Conservation (phyloP, 2,888 invertebrate species). For the Tiphia femorata region DNA sequence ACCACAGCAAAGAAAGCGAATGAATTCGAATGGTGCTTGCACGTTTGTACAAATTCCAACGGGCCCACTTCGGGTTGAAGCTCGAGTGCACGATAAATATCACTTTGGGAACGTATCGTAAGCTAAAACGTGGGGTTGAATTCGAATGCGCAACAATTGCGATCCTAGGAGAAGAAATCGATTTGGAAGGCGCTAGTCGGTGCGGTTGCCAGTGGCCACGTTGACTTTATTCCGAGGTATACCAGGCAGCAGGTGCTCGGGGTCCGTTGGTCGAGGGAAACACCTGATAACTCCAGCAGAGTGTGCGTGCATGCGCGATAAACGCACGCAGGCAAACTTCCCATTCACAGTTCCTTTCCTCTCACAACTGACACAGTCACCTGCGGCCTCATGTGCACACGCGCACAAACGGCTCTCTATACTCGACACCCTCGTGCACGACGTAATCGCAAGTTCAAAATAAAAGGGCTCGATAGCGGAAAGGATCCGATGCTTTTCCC, state of each 20-base stretch:
- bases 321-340: conserved; percentile 17
- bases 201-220: conserved; percentile 23
- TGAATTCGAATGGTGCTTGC: too few relatives aligned
- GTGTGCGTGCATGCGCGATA: conserved; percentile 3
- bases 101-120: too few relatives aligned
- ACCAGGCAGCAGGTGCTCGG: conserved; percentile 51
- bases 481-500: too few relatives aligned
- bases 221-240: conserved; percentile 39
- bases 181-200: neutral
- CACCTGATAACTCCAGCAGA: conserved; percentile 50
- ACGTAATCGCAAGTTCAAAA: neutral
- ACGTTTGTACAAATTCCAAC: too few relatives aligned
- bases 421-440: neutral
- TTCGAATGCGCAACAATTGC: too few relatives aligned
- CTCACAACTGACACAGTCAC: conserved; percentile 39
- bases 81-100: too few relatives aligned
- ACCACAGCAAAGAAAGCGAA: too few relatives aligned
- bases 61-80: too few relatives aligned
- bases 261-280: conserved; percentile 50
- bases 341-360: conserved; percentile 12
- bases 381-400: conserved; percentile 21
- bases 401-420: neutral
- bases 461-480: too few relatives aligned
- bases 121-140: too few relatives aligned
- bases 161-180: conserved; percentile 1